These are phyloP conservation scores for Haemorhous mexicanus DNA, from an alignment of 2,113 vertebrate species.

Conservation along the genomic window DNA sequence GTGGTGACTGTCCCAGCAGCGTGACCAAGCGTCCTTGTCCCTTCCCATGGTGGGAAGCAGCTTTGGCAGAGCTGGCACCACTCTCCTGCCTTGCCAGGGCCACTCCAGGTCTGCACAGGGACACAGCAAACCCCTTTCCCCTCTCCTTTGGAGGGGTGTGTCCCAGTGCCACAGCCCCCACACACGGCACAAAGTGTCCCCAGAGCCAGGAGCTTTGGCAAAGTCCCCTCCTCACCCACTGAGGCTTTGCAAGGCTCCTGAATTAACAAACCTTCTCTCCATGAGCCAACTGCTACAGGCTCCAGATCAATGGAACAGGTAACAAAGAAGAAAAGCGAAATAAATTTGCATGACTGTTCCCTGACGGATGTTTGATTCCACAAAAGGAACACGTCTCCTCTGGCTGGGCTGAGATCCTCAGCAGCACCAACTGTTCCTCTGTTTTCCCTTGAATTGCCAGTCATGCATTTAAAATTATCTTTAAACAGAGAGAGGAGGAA, in stretches of 20 bases:
- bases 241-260: neutral
- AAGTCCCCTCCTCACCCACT: neutral
- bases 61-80: neutral
- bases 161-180: rapidly evolving
- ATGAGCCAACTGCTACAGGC: neutral
- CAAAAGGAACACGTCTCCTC: neutral
- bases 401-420: neutral
- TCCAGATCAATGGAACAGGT: neutral
- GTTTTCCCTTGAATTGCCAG: neutral
- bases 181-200: rapidly evolving
- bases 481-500: neutral
- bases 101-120: neutral
- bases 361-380: neutral
- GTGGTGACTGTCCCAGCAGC: neutral
- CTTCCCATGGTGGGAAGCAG: neutral
- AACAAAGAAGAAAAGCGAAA: neutral
- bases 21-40: neutral
- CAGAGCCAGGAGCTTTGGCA: neutral
- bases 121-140: neutral
- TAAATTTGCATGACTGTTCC: constrained; percentile 5
- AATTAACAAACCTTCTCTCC: neutral
- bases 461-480: neutral
- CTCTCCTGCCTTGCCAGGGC: neutral
- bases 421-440: neutral
- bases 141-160: neutral